Evolutionary conservation across 37 sponge, comb jelly and placozoan species (phyloP).

Genomic region (Trichoplax adhaerens): DNA sequence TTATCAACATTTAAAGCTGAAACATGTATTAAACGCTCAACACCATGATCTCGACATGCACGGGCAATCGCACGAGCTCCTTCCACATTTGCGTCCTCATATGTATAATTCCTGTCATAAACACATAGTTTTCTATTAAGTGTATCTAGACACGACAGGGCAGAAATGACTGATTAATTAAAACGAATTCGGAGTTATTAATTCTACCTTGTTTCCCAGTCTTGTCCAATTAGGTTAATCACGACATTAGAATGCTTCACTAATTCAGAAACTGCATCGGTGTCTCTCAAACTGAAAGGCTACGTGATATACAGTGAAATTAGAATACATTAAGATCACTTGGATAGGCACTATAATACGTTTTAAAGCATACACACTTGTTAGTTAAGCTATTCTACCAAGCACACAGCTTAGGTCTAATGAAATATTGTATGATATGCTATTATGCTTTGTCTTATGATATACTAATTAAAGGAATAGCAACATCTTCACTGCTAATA

Average conservation of each 20-base stretch:
- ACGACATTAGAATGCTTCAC: slow-evolving; percentile 81
- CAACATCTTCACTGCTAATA: no score
- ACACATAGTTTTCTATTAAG: background rate
- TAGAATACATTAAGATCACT: no score
- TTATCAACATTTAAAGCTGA: slow-evolving; percentile 65
- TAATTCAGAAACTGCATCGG: slow-evolving; percentile 40
- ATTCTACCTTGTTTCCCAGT: slow-evolving; percentile 67
- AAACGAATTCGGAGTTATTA: no score
- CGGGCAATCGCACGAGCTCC: slow-evolving; percentile 76
- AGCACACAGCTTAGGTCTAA: no score
- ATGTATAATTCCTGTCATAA: slow-evolving; percentile 47
- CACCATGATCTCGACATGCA: slow-evolving; percentile 41
- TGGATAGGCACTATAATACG: no score
- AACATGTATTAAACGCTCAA: slow-evolving; percentile 69
- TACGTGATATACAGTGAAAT: no score
- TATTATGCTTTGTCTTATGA: no score
- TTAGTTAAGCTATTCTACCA: no score
- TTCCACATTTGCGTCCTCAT: slow-evolving; percentile 46
- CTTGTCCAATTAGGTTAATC: slow-evolving; percentile 77
- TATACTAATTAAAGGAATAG: no score
- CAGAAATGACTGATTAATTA: background rate
- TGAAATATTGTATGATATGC: no score
- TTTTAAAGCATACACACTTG: no score
- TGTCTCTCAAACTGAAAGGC: slow-evolving; percentile 28
- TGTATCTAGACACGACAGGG: background rate